Conservation (phyloP, 2,113 vertebrate species). For the Chrysemys picta region DNA sequence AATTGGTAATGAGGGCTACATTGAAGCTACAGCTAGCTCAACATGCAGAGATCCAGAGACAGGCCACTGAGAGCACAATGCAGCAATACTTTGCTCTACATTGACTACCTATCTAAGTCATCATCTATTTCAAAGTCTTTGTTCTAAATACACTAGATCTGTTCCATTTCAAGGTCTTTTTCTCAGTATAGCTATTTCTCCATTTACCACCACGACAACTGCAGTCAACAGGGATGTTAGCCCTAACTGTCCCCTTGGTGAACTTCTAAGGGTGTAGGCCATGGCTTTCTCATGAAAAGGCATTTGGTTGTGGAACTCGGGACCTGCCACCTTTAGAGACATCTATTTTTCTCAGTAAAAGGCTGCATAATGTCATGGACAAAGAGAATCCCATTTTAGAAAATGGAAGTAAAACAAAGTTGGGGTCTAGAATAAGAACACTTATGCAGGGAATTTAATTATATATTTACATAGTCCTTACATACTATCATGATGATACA, state of each 20-base stretch:
- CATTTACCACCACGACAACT: neutral
- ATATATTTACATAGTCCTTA: neutral
- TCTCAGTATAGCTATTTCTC: neutral
- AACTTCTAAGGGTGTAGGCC: accelerated
- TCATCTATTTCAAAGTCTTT: neutral
- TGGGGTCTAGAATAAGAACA: neutral
- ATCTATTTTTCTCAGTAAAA: neutral
- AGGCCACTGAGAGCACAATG: neutral
- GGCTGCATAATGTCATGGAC: neutral
- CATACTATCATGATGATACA: neutral
- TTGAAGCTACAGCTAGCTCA: constrained; percentile 12
- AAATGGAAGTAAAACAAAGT: neutral
- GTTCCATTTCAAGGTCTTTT: too few relatives aligned
- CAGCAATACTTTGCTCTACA: neutral
- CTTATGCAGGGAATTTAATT: neutral
- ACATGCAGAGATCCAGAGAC: neutral
- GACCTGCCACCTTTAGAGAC: neutral
- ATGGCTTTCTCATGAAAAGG: constrained; percentile 7
- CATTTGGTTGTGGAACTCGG: neutral
- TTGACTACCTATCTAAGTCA: constrained; percentile 9
- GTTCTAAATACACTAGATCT: neutral
- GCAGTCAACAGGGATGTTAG: constrained; percentile 32
- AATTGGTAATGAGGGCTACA: neutral
- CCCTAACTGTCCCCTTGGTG: neutral
- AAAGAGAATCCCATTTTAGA: neutral